A percentile compares a stretch with the other conserved stretches of the same genome.
phyloP scores from a whole-genome alignment of 2,888 invertebrate species.

The Napeogenes inachia region DNA sequence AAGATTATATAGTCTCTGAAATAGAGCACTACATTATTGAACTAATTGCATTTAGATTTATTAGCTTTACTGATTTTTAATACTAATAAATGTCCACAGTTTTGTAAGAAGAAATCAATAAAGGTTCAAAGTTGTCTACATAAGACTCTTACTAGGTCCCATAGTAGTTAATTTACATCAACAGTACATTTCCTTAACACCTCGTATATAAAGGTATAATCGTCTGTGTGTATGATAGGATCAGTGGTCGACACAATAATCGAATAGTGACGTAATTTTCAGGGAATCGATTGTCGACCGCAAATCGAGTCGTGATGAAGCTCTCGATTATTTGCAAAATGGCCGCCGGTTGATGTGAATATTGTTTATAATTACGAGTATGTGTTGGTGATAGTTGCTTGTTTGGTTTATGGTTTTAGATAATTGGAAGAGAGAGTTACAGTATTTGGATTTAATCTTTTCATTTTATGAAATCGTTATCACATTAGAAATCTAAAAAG shows the following conservation, averaged over 20 bases:
- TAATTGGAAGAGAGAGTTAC: background rate
- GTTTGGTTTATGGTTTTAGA: background rate
- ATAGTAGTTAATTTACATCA: background rate
- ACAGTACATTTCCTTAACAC: too few relatives aligned
- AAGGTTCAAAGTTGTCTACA: too few relatives aligned
- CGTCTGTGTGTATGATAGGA: background rate
- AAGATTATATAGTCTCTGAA: too few relatives aligned
- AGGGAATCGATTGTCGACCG: constrained; percentile 59
- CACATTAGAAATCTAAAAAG: too few relatives aligned
- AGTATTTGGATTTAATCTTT: background rate
- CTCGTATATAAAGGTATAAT: background rate
- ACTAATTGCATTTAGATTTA: too few relatives aligned
- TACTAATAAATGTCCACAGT: too few relatives aligned
- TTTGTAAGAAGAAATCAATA: too few relatives aligned
- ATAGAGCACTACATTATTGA: too few relatives aligned
- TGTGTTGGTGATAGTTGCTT: background rate
- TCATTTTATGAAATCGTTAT: too few relatives aligned
- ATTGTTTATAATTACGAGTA: background rate
- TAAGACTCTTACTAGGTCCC: too few relatives aligned
- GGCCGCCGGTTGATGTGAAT: constrained; percentile 10
- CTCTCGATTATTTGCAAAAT: constrained; percentile 32
- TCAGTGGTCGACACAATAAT: constrained; percentile 40
- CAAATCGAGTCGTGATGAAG: constrained; percentile 48
- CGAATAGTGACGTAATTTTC: constrained; percentile 56
- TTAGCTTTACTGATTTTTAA: too few relatives aligned